Evolutionary conservation across 2,113 vertebrate genomes (phyloP).

Genomic region (Abramis brama): DNA sequence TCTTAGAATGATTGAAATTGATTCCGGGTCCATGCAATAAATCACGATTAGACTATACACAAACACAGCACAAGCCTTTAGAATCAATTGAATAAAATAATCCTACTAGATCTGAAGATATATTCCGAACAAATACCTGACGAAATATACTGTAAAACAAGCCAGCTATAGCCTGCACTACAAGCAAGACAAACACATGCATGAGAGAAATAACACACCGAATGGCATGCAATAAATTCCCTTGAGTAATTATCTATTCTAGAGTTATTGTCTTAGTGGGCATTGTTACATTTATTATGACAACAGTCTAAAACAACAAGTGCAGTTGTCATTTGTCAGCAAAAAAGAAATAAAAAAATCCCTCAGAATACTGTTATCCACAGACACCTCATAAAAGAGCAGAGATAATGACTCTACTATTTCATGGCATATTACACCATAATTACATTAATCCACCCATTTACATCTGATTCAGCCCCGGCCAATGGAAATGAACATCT

Average conservation of each 20-base stretch:
- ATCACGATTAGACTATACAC: constrained; percentile 58
- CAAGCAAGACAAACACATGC: not conserved
- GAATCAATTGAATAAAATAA: constrained; percentile 59
- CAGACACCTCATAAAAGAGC: constrained; percentile 46
- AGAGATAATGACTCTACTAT: constrained; percentile 90
- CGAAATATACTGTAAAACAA: constrained; percentile 42
- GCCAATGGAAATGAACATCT: constrained; percentile 85
- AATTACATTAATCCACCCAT: constrained; percentile 95
- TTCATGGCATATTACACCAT: constrained; percentile 99
- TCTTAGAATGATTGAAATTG: constrained; percentile 54
- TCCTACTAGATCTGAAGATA: constrained; percentile 44
- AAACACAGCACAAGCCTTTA: constrained; percentile 57
- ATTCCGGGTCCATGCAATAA: constrained; percentile 51
- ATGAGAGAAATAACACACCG: not conserved
- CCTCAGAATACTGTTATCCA: constrained; percentile 29
- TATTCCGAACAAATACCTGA: constrained; percentile 37
- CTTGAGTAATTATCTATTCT: not conserved
- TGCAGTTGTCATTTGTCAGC: constrained; percentile 18
- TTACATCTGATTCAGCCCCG: constrained; percentile 87
- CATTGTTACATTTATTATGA: constrained; percentile 14
- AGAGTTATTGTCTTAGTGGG: not conserved
- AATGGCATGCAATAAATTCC: not conserved
- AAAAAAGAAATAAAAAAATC: constrained; percentile 8
- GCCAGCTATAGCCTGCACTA: not conserved
- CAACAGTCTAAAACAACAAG: constrained; percentile 18